Conservation (phyloP, 2,888 invertebrate genomes). For the Sycophila texana region DNA sequence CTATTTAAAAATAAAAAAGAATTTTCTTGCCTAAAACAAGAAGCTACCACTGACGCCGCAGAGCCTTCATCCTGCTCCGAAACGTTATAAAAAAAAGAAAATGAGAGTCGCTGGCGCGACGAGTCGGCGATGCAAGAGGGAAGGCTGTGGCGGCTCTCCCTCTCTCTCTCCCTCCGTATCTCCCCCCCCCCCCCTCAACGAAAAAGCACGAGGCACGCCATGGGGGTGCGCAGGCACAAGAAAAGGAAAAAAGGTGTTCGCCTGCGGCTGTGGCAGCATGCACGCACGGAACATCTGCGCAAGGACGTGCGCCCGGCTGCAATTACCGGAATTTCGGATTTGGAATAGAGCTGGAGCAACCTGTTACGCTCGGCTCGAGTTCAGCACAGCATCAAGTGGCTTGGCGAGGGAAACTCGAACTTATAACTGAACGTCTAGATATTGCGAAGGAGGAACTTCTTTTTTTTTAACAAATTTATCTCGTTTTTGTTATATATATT, state of each 20-base stretch:
- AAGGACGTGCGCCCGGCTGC: conserved; percentile 43
- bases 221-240: conserved; percentile 65
- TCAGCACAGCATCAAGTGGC: conserved; percentile 36
- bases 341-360: conserved; percentile 42
- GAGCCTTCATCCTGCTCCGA: no score
- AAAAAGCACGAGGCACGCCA: conserved; percentile 68
- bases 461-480: no score
- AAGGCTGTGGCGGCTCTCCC: conserved; percentile 8
- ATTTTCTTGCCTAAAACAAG: no score
- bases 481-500: no score
- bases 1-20: no score
- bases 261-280: conserved; percentile 33
- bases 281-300: conserved; percentile 46
- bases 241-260: conserved; percentile 47
- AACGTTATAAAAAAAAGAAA: conserved; percentile 1
- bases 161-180: conserved; percentile 23
- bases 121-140: conserved; percentile 1
- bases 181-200: not conserved
- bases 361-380: conserved; percentile 36
- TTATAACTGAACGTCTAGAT: no score
- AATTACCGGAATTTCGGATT: conserved; percentile 54
- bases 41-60: no score
- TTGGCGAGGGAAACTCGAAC: conserved; percentile 5
- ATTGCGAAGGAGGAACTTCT: no score
- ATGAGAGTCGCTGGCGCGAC: conserved; percentile 46